phyloP scores from a whole-genome alignment of 2,888 invertebrate species.

The Mechanitis mazaeus region DNA sequence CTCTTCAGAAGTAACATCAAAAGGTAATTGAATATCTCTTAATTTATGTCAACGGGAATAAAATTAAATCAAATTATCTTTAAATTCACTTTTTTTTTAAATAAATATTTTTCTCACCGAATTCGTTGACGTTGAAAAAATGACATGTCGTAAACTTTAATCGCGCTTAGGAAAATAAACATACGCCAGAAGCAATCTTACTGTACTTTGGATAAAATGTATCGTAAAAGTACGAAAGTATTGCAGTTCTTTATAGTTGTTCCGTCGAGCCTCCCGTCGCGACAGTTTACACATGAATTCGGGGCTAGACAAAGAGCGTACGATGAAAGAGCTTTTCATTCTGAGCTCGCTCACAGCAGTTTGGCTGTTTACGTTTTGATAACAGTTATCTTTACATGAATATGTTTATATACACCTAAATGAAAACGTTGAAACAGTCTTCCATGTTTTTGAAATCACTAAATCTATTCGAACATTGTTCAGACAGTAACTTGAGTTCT shows the following conservation, averaged over 20 bases:
- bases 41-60: no score
- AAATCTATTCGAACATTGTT: no score
- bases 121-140: conserved; percentile 4
- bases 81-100: not conserved
- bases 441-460: no score
- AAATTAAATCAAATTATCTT: no score
- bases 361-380: conserved; percentile 25
- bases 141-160: not conserved
- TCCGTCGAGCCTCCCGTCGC: conserved; percentile 22
- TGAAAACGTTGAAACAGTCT: no score
- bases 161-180: not conserved
- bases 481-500: no score
- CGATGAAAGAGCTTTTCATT: conserved; percentile 32
- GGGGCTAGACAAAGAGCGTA: conserved; percentile 29
- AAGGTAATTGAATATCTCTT: no score
- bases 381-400: conserved; percentile 22
- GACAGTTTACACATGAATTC: conserved; percentile 30
- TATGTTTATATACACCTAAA: conserved; percentile 2
- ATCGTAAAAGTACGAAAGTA: conserved; percentile 8
- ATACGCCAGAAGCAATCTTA: not conserved
- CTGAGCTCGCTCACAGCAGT: conserved; percentile 21
- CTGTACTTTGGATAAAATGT: conserved; percentile 12
- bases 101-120: not conserved
- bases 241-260: conserved; percentile 19
- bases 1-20: no score